Base-by-base conservation (phyloP, 2,797 vertebrate species). In the Myripristis murdjan region DNA sequence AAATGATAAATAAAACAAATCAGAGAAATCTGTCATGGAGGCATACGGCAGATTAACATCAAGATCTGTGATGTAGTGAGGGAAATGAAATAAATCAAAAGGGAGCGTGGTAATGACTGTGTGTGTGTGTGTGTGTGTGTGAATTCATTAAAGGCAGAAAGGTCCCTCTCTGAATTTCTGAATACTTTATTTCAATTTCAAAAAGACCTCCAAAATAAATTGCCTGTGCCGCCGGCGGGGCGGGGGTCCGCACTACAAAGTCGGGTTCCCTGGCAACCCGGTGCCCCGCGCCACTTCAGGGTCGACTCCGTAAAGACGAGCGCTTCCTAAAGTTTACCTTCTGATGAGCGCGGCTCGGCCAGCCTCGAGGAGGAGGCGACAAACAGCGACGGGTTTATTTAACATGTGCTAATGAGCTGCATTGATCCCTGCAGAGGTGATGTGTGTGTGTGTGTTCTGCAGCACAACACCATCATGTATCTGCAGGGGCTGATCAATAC, bases 101-200 rank as follows among this genome's bases (percentile, higher is more conserved):
- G 52, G 54, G 56, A 79, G 20, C 12, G 47, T 31, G 23, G 70
- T 62, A 59, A 41, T 55, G 63, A 72, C 58, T 64, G 12, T 39
- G 20, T 11, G 55, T 51, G 33, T 11, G 61, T 16, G 53, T 2
- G 2, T 20, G 16, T 35, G 47, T 47, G 37, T 51, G 56, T 65
- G 31, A 75, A 71, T 85, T 77, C 77, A 68, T 70, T 81, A 53
- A 33, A 48, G 62, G 31, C 33, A 37, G 69, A 71, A 76, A 66
- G 20, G 48, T 4, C 31, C 66, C 64, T 87, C 59, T 81, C 59
- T 74, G 77, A 86, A 89, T 86, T 77, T 78, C 43, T 85, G 66
- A 90, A 78, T 77, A 86, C 52, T 67, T 83, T 64, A 92, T 89
- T 89, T 92, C 67, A 85, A 85, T 88, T 90, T 92, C 75, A 90